Evolutionary conservation across 2,888 invertebrate species (phyloP).

Genomic region (Scaptomyza cyrtandrae): DNA sequence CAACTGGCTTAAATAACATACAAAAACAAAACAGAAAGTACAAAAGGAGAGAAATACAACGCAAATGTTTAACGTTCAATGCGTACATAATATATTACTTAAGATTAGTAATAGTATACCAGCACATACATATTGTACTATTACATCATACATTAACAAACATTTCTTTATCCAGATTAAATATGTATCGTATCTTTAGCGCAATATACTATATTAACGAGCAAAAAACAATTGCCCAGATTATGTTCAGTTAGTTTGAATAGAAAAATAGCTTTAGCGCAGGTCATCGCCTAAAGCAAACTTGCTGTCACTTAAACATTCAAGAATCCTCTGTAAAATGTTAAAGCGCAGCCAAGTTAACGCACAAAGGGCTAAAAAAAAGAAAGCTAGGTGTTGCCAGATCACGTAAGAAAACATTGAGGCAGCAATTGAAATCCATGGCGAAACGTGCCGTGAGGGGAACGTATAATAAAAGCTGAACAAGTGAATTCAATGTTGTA

Average conservation of each 20-base stretch:
- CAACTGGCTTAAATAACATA: too few species aligned
- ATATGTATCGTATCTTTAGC: not conserved
- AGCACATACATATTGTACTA: not conserved
- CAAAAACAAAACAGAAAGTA: not conserved
- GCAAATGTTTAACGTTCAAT: not conserved
- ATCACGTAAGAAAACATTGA: not conserved
- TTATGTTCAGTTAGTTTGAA: not conserved
- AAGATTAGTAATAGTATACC: not conserved
- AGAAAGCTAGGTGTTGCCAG: constrained; percentile 1
- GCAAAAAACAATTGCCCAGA: not conserved
- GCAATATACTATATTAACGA: not conserved
- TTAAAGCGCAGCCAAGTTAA: constrained; percentile 4
- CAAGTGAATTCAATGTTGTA: not conserved
- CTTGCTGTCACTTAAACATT: not conserved
- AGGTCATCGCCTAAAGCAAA: not conserved
- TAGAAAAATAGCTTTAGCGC: too few species aligned
- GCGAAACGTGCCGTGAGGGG: not conserved
- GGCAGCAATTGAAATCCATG: not conserved
- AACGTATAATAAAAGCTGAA: not conserved
- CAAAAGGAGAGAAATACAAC: not conserved
- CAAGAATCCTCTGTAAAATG: too few species aligned
- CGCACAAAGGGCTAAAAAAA: not conserved
- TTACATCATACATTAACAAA: too few species aligned
- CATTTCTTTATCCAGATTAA: constrained; percentile 1
- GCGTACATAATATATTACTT: not conserved